These are phyloP conservation scores for Chorisops tibialis DNA, from an alignment of 2,888 invertebrate species.

Conservation along the genomic window DNA sequence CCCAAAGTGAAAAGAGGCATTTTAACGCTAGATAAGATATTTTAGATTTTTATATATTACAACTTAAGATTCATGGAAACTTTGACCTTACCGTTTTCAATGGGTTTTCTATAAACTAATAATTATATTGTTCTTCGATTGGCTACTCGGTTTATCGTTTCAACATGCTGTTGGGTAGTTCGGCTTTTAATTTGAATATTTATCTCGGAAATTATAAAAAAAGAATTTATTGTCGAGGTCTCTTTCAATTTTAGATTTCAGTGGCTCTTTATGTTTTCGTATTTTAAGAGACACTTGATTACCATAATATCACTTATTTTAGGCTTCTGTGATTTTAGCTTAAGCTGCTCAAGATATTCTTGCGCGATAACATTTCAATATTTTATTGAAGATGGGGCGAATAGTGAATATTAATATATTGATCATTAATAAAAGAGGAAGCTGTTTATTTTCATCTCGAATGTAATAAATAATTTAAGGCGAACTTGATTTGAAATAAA, in stretches of 20 bases:
- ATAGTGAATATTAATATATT: background rate
- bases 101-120: background rate
- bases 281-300: constrained; percentile 1
- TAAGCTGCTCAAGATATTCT: background rate
- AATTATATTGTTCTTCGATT: background rate
- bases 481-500: background rate
- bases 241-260: constrained; percentile 8
- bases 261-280: constrained; percentile 10
- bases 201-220: background rate
- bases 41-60: background rate
- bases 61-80: background rate
- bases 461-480: background rate
- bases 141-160: background rate
- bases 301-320: constrained; percentile 6
- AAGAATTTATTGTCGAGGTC: background rate
- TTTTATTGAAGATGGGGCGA: background rate
- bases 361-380: no score
- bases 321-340: constrained; percentile 9
- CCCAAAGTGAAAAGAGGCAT: no score
- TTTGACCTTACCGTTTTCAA: background rate
- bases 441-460: background rate
- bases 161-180: background rate
- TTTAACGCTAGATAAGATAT: no score
- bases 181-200: background rate
- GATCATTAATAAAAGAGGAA: background rate